These are phyloP conservation scores for Malurus splendens DNA, from an alignment of 2,797 vertebrate genomes.

Conservation along the genomic window DNA sequence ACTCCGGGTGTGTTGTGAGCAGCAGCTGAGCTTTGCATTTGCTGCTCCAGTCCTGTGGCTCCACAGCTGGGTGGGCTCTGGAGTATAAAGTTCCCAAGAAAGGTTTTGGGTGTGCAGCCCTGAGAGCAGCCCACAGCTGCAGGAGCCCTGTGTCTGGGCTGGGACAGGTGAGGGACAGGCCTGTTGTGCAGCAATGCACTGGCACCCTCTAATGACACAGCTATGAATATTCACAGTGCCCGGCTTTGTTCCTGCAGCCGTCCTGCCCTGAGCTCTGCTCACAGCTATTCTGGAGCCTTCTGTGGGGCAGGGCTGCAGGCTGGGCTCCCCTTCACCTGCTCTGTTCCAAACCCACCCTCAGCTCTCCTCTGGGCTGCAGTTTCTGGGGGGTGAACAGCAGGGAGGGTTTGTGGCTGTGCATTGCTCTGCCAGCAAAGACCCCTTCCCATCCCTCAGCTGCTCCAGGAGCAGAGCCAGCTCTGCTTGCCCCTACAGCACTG, in stretches of 20 bases:
- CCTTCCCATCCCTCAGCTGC: not conserved
- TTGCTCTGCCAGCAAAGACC: fast-evolving
- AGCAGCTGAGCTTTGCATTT: not conserved
- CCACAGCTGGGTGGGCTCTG: not conserved
- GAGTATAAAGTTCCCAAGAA: not conserved
- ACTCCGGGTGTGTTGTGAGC: not conserved
- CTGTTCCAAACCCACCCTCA: not conserved
- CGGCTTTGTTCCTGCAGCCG: fast-evolving
- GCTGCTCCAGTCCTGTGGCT: not conserved
- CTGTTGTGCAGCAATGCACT: not conserved
- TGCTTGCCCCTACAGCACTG: not conserved
- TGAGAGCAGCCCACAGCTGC: fast-evolving
- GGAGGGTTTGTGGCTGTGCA: not conserved
- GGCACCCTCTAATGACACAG: conserved; percentile 36
- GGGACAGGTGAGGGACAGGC: not conserved
- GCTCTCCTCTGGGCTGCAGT: not conserved
- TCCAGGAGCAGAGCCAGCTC: not conserved
- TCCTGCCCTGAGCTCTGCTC: not conserved
- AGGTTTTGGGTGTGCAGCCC: not conserved
- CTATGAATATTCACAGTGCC: fast-evolving
- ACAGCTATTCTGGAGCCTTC: not conserved
- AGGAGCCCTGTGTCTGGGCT: not conserved
- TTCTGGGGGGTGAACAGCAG: not conserved
- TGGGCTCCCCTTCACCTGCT: not conserved
- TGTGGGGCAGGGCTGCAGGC: not conserved